phyloP scores from a whole-genome alignment of 2,888 invertebrate genomes.

The Ichneumoninae sp. region DNA sequence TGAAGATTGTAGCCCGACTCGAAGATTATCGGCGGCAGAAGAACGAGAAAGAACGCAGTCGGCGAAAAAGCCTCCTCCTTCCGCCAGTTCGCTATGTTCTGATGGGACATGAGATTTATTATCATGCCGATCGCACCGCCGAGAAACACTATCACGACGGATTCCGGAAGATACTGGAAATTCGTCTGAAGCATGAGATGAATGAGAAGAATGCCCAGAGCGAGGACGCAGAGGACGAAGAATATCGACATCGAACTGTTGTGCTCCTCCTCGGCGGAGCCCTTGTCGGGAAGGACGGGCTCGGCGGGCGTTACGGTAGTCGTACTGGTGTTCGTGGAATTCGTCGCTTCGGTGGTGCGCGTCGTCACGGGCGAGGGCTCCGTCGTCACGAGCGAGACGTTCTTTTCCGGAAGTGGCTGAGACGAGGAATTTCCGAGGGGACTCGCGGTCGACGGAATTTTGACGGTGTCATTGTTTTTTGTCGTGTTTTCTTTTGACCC shows the following conservation, averaged over 20 bases:
- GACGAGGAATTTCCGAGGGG: not conserved
- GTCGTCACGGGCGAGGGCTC: not conserved
- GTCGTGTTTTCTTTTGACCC: not conserved
- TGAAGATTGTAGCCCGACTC: conserved; percentile 99
- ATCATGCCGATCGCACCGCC: conserved; percentile 97
- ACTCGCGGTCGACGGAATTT: conserved; percentile 4
- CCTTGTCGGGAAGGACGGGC: conserved; percentile 93
- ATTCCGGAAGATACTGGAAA: conserved; percentile 98
- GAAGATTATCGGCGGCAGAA: conserved; percentile 99
- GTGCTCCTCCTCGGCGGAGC: conserved; percentile 97
- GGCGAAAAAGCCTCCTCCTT: conserved; percentile 99
- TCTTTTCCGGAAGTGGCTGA: conserved; percentile 7
- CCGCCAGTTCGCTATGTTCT: conserved; percentile 97
- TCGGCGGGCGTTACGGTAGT: conserved; percentile 88
- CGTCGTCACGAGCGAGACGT: conserved; percentile 2
- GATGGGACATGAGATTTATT: conserved; percentile 94
- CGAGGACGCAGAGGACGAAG: conserved; percentile 97
- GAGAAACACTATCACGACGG: conserved; percentile 97
- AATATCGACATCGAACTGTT: conserved; percentile 99
- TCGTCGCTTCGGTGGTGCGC: conserved; percentile 64
- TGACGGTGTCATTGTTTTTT: conserved; percentile 3
- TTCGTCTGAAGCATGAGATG: conserved; percentile 98
- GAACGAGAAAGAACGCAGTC: conserved; percentile 98
- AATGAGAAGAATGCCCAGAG: conserved; percentile 96
- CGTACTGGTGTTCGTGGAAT: conserved; percentile 81